Conservation (phyloP, 2,797 vertebrate species). For the Pangasius mekongensis region DNA sequence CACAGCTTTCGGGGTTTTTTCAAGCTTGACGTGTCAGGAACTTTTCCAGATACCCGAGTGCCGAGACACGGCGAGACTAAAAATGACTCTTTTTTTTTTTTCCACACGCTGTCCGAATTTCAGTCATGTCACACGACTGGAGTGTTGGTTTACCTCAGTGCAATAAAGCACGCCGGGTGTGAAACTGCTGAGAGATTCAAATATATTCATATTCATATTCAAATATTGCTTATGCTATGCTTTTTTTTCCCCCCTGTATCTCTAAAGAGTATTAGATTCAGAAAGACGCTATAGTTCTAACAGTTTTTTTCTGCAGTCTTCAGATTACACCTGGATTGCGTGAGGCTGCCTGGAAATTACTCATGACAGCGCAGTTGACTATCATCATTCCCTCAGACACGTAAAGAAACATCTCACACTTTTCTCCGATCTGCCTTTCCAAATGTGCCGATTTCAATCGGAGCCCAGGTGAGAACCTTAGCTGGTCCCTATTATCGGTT, state of each 20-base stretch:
- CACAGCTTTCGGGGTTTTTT: background rate
- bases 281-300: background rate
- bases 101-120: background rate
- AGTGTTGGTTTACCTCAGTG: constrained; percentile 2
- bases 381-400: background rate
- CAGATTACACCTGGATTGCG: constrained; percentile 32
- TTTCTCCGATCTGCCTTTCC: constrained; percentile 25
- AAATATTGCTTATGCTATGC: constrained; percentile 13
- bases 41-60: constrained; percentile 6
- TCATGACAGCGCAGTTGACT: constrained; percentile 3
- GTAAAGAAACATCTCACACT: constrained; percentile 16
- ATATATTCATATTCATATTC: constrained; percentile 19
- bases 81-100: background rate
- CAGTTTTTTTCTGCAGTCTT: constrained; percentile 15
- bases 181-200: constrained; percentile 24
- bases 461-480: constrained; percentile 42
- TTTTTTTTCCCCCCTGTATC: background rate
- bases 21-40: constrained; percentile 30
- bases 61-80: background rate
- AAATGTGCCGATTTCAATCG: constrained; percentile 1
- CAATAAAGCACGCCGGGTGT: background rate
- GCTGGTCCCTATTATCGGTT: constrained; percentile 57
- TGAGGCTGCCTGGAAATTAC: constrained; percentile 20
- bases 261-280: constrained; percentile 27
- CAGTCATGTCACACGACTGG: background rate